Evolutionary conservation across 2,888 invertebrate genomes (phyloP).

Genomic region (Sarcophaga subvicina): DNA sequence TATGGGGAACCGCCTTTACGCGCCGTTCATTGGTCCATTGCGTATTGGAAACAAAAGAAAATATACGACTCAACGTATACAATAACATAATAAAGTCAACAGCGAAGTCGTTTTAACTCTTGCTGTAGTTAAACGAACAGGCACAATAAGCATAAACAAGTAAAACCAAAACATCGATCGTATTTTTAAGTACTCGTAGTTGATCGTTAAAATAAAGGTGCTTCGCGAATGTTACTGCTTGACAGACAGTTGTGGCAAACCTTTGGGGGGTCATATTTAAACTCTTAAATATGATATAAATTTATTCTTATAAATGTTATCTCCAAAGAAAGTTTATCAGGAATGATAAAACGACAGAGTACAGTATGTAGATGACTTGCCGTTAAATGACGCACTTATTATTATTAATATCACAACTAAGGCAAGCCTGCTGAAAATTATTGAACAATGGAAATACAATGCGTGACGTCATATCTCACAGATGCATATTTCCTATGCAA

Average conservation of each 20-base stretch:
- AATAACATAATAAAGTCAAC: constrained; percentile 10
- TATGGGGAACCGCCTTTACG: constrained; percentile 58
- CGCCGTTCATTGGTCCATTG: constrained; percentile 59
- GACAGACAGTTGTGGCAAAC: not conserved
- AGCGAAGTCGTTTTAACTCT: constrained; percentile 2
- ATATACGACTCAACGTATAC: constrained; percentile 37
- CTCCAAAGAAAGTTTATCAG: too few species aligned
- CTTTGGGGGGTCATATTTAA: not conserved
- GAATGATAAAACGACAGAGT: too few species aligned
- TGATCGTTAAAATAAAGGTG: constrained; percentile 23
- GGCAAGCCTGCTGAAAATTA: too few species aligned
- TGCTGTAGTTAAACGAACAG: not conserved
- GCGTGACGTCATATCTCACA: too few species aligned
- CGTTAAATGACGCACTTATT: too few species aligned
- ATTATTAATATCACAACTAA: too few species aligned
- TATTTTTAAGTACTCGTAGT: constrained; percentile 29
- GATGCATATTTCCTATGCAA: too few species aligned
- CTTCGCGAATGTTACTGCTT: not conserved
- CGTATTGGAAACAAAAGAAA: constrained; percentile 57
- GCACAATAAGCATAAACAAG: not conserved
- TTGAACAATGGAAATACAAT: too few species aligned
- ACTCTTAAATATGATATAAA: too few species aligned
- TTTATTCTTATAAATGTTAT: too few species aligned
- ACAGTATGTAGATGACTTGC: too few species aligned
- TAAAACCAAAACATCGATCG: constrained; percentile 41